Evolutionary conservation across 2,113 vertebrate species (phyloP), one percentile per base, ranked within the genome.

Genomic region (Corythaeola cristata): DNA sequence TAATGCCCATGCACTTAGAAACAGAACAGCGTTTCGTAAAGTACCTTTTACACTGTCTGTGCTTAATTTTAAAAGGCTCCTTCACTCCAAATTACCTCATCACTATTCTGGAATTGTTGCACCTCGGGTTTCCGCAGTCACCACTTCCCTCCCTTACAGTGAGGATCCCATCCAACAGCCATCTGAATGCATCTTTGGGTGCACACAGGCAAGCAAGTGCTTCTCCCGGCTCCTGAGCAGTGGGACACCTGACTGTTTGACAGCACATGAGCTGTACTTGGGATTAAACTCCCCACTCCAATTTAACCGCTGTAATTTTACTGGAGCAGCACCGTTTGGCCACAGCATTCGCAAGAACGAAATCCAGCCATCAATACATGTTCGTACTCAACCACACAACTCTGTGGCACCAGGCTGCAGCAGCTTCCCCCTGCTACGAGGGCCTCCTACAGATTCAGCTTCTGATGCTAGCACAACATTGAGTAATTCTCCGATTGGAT

Each of bases 151-250:
- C n/a, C 53, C 53, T n/a, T 10, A 6, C 6, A 11, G 37, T 2
- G 0, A 41, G 49, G 52, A 26, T 30, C 73, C 41, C 74, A 69
- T 26, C 85, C 22, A 1, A 44, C 72, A 67, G 44, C 35, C 18
- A 11, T 15, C 35, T 3, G 1, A 33, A 33, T 0, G 0, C 6
- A 8, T 5, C 33, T 44, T 30, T 47, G 35, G 20, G 45, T 0
- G 2, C 59, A 24, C 49, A n/a, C 45, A 41, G 15, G 22, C 37
- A 11, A 26, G 56, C 10, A 3, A 71, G 47, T 6, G 16, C 39
- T 77, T 11, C 28, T 88, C 32, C 13, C 17, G 2, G 10, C 45
- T 73, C 11, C 68, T 23, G n/a, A 58, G 64, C 56, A 32, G 18
- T 1, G 5, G 1, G 1, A 69, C 14, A 47, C 41, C 30, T 24